phyloP scores from a whole-genome alignment of 2,888 invertebrate genomes.

The Leptinotarsa peninsularis region DNA sequence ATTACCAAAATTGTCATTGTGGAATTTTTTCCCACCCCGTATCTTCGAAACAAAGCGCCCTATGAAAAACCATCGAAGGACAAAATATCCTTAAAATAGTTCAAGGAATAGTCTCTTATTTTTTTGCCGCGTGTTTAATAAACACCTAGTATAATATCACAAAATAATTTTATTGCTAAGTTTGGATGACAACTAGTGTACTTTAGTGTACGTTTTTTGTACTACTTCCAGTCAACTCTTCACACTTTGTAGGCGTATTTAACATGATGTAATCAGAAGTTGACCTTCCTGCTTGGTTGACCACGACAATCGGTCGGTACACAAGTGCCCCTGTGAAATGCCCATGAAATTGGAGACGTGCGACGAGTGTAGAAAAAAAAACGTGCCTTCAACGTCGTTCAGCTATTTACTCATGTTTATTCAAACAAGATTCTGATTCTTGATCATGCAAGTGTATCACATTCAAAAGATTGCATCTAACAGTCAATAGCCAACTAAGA shows the following conservation, averaged over 20 bases:
- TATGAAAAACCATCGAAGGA: too few relatives aligned
- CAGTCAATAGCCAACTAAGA: neutral
- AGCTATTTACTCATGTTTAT: neutral
- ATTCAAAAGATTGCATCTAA: neutral
- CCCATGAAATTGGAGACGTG: slow-evolving; percentile 17
- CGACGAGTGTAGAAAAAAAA: neutral
- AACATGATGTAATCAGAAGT: slow-evolving; percentile 30
- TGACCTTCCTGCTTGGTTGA: slow-evolving; percentile 24
- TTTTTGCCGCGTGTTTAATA: too few relatives aligned
- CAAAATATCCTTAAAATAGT: too few relatives aligned
- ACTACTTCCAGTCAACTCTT: neutral
- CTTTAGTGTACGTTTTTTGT: too few relatives aligned
- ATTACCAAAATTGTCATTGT: too few relatives aligned
- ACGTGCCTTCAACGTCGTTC: neutral
- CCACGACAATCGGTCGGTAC: neutral
- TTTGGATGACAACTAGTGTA: too few relatives aligned
- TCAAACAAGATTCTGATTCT: neutral
- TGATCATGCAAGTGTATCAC: neutral
- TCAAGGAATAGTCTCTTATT: too few relatives aligned
- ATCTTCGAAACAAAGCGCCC: too few relatives aligned
- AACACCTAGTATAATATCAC: too few relatives aligned
- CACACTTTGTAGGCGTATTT: neutral
- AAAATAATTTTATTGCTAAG: too few relatives aligned
- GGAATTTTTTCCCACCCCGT: too few relatives aligned
- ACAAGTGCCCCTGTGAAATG: neutral